Evolutionary conservation across 2,113 vertebrate genomes (phyloP).

Genomic region (Scalopus aquaticus): DNA sequence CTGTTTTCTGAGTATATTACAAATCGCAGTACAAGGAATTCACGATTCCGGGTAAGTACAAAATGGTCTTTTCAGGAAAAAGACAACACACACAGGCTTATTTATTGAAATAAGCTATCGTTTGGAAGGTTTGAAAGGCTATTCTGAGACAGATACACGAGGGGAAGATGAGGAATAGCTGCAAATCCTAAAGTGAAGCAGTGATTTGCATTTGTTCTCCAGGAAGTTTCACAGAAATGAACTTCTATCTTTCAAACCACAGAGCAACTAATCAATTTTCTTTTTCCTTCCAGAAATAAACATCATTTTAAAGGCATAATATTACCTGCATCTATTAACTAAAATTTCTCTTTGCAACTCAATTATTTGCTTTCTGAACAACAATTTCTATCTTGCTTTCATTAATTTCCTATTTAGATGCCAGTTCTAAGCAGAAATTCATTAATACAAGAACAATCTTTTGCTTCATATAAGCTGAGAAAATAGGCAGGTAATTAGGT

Average conservation of each 20-base stretch:
- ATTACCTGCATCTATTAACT: background rate
- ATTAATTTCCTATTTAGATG: constrained; percentile 39
- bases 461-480: background rate
- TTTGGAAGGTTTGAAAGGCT: background rate
- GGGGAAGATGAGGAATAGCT: background rate
- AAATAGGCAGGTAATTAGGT: background rate
- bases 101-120: background rate
- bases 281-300: background rate
- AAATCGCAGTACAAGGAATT: background rate
- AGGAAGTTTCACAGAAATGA: background rate
- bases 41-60: background rate
- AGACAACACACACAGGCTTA: background rate
- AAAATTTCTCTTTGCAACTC: background rate
- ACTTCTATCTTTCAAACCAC: constrained; percentile 38
- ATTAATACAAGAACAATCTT: background rate
- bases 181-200: background rate
- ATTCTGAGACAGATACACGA: background rate
- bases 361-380: constrained; percentile 3
- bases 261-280: background rate
- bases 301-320: background rate
- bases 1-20: constrained; percentile 68
- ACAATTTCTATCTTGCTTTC: background rate
- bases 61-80: constrained; percentile 10
- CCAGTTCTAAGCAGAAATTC: background rate
- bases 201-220: background rate